These are phyloP conservation scores for Trichogramma pretiosum DNA, from an alignment of 1,140 invertebrate species.

Conservation along the genomic window DNA sequence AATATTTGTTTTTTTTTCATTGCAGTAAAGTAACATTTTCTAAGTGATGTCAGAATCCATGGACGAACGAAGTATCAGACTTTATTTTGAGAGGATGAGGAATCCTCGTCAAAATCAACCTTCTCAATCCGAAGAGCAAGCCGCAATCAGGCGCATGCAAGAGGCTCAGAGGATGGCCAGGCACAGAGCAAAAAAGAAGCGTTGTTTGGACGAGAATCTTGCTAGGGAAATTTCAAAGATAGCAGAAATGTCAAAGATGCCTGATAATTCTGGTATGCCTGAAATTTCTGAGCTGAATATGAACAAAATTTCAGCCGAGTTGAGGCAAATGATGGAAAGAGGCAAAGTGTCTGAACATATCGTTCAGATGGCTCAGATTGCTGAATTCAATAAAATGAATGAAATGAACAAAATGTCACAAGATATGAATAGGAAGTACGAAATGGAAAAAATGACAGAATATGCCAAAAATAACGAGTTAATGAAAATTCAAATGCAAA, in stretches of 20 bases:
- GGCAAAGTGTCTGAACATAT: slow-evolving; percentile 45
- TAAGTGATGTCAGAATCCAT: slow-evolving; percentile 34
- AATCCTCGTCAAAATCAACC: slow-evolving; percentile 39
- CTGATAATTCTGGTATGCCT: slow-evolving; percentile 37
- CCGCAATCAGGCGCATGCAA: slow-evolving; percentile 41
- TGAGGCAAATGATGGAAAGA: slow-evolving; percentile 45
- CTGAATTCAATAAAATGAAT: slow-evolving; percentile 43
- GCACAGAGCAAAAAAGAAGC: slow-evolving; percentile 43
- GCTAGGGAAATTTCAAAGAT: slow-evolving; percentile 44
- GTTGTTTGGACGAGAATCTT: slow-evolving; percentile 41
- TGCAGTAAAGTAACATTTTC: too few species aligned
- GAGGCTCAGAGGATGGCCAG: slow-evolving; percentile 43
- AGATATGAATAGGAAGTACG: slow-evolving; percentile 42
- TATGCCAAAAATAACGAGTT: slow-evolving; percentile 41
- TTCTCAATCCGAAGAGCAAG: slow-evolving; percentile 41
- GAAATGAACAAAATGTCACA: slow-evolving; percentile 43
- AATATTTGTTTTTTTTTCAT: too few species aligned
- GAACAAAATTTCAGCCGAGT: slow-evolving; percentile 43
- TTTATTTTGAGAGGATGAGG: slow-evolving; percentile 41
- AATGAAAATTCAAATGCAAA: slow-evolving; percentile 43
- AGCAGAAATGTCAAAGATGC: slow-evolving; percentile 42
- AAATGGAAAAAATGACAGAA: slow-evolving; percentile 44
- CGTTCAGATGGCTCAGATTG: slow-evolving; percentile 44
- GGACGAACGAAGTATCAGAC: slow-evolving; percentile 36
- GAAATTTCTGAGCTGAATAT: slow-evolving; percentile 45